A percentile compares a stretch with the other conserved stretches of the same genome.
Evolutionary conservation across 2,888 invertebrate genomes (phyloP).

Genomic region (Machimus rusticus): DNA sequence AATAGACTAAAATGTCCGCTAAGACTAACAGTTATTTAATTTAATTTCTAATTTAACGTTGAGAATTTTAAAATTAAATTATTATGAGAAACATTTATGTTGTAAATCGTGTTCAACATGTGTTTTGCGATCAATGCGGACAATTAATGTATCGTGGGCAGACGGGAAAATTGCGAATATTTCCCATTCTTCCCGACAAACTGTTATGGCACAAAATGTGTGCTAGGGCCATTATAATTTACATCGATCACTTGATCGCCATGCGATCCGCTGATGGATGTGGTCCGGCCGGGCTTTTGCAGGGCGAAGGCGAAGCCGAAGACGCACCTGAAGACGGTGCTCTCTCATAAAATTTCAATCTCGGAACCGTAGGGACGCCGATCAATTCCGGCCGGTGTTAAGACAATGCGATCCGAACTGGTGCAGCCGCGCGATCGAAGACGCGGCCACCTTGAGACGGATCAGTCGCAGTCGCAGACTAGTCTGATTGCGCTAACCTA

Average conservation of each 20-base stretch:
- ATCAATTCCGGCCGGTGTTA: conserved; percentile 5
- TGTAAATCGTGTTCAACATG: background rate
- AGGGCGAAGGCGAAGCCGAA: background rate
- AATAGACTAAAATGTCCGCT: no score
- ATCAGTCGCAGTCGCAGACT: conserved; percentile 4
- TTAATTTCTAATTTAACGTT: background rate
- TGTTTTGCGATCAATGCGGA: background rate
- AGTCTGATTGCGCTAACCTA: background rate
- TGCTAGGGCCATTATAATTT: background rate
- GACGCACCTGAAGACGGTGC: background rate
- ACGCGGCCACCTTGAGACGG: background rate
- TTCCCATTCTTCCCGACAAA: background rate
- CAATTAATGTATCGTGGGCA: background rate
- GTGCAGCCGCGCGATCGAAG: background rate
- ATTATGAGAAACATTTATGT: background rate
- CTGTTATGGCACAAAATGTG: background rate
- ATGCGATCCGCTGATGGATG: background rate
- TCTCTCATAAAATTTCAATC: conserved; percentile 20
- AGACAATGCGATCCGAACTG: conserved; percentile 4
- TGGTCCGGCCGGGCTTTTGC: background rate
- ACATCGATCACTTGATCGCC: background rate
- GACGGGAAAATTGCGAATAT: background rate
- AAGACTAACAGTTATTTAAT: background rate
- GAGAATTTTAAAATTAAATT: background rate
- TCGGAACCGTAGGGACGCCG: background rate